These are phyloP conservation scores for Pangasianodon hypophthalmus DNA, from an alignment of 2,113 vertebrate species.

Conservation along the genomic window DNA sequence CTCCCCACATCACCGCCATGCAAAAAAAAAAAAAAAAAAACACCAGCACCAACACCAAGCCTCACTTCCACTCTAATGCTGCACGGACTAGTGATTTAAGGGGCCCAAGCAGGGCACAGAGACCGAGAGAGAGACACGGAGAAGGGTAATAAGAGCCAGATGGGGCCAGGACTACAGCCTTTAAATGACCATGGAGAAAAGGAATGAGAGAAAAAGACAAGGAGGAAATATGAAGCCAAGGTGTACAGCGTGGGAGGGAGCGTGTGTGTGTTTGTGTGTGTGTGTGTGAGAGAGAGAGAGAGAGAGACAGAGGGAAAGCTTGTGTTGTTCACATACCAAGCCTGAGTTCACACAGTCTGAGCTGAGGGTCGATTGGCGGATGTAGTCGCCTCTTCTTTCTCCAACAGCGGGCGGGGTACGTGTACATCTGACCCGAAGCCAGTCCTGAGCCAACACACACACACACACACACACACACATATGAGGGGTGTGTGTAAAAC, in stretches of 20 bases:
- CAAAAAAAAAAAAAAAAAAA: neutral
- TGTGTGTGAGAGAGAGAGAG: neutral
- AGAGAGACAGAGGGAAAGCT: conserved; percentile 6
- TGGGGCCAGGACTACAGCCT: conserved; percentile 42
- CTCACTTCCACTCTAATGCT: conserved; percentile 68
- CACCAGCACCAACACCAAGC: conserved; percentile 52
- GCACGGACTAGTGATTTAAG: conserved; percentile 75
- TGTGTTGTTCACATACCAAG: conserved; percentile 64
- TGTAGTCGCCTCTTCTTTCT: conserved; percentile 96
- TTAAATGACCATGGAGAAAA: conserved; percentile 59
- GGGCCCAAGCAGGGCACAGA: conserved; percentile 68
- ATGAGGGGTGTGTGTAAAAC: neutral
- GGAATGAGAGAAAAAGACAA: conserved; percentile 50
- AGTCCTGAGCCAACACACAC: conserved; percentile 76
- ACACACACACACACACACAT: conserved; percentile 41
- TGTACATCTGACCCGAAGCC: conserved; percentile 95
- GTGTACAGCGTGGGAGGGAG: conserved; percentile 24
- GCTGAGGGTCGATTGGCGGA: conserved; percentile 92
- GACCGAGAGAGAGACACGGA: conserved; percentile 7
- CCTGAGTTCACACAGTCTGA: conserved; percentile 85
- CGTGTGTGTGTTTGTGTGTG: conserved; percentile 29
- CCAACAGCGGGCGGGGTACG: conserved; percentile 97
- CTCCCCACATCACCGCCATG: conserved; percentile 16
- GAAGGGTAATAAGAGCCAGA: conserved; percentile 52
- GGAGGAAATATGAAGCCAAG: conserved; percentile 25